These are phyloP conservation scores for Pedionomus torquatus DNA, from an alignment of 2,113 vertebrate species.

Conservation along the genomic window DNA sequence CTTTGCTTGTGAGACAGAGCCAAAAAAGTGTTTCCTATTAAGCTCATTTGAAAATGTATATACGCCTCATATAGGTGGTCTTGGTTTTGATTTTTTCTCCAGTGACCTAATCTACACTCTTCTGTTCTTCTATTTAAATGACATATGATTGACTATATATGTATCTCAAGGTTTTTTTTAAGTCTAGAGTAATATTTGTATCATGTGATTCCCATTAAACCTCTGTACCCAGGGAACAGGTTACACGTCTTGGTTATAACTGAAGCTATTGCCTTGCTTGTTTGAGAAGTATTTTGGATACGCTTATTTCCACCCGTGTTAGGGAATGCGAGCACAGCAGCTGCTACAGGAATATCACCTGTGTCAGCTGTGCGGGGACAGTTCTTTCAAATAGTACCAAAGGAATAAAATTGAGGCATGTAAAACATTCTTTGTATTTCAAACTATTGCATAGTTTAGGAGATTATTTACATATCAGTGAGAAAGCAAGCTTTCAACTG, in stretches of 20 bases:
- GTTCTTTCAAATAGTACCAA: not conserved
- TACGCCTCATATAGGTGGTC: not conserved
- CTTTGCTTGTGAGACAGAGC: not conserved
- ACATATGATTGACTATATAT: not conserved
- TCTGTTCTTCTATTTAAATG: not conserved
- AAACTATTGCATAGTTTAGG: not conserved
- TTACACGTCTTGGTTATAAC: not conserved
- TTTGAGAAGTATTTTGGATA: not conserved
- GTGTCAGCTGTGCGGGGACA: not conserved
- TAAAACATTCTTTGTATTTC: not conserved
- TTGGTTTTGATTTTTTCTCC: not conserved
- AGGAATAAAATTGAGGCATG: not conserved
- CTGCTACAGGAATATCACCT: not conserved
- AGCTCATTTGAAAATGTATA: not conserved
- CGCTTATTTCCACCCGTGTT: not conserved
- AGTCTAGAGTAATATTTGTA: not conserved
- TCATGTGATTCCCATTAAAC: not conserved
- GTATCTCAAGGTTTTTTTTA: not conserved
- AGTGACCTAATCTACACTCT: not conserved
- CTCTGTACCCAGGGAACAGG: not conserved
- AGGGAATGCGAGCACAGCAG: not conserved
- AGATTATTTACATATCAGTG: not conserved
- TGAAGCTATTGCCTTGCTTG: not conserved
- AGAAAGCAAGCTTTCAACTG: not conserved
- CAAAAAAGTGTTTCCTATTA: not conserved